Evolutionary conservation across 2,797 vertebrate species (phyloP).

Genomic region (Australoheros facetus): DNA sequence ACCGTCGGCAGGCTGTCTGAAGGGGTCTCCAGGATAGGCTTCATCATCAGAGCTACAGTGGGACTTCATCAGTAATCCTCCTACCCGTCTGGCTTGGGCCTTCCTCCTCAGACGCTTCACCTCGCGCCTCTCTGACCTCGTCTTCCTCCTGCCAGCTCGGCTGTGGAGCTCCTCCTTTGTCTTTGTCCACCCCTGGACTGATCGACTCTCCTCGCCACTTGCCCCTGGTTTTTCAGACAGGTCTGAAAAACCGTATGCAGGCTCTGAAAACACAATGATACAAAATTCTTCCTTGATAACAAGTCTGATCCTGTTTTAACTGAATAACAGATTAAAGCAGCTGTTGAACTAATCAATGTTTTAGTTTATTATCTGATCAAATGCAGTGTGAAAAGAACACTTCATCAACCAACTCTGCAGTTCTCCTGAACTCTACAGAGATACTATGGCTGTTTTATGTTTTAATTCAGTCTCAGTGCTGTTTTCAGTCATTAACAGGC

Average conservation of each 20-base stretch:
- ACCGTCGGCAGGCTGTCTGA: not conserved
- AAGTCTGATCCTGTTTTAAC: not conserved
- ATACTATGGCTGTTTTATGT: not conserved
- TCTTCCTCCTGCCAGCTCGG: conserved; percentile 48
- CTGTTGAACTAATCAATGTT: not conserved
- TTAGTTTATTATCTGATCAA: not conserved
- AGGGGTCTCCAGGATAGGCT: conserved; percentile 15
- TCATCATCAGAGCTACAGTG: conserved; percentile 25
- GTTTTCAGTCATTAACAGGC: not conserved
- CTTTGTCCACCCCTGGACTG: conserved; percentile 30
- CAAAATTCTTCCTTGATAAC: not conserved
- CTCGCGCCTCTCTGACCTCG: conserved; percentile 69
- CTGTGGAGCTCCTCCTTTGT: conserved; percentile 44
- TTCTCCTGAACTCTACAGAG: not conserved
- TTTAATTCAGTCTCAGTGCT: not conserved
- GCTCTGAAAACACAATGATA: conserved; percentile 55
- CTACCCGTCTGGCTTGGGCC: conserved; percentile 62
- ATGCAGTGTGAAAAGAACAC: rapidly evolving
- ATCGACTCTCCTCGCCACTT: conserved; percentile 39
- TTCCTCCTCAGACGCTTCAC: conserved; percentile 71
- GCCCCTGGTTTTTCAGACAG: conserved; percentile 25
- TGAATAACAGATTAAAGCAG: not conserved
- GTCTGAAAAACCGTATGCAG: conserved; percentile 19
- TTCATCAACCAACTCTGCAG: not conserved
- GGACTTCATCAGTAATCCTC: conserved; percentile 30